Evolutionary conservation across 2,888 invertebrate genomes (phyloP).

Genomic region (Nomada fabriciana): DNA sequence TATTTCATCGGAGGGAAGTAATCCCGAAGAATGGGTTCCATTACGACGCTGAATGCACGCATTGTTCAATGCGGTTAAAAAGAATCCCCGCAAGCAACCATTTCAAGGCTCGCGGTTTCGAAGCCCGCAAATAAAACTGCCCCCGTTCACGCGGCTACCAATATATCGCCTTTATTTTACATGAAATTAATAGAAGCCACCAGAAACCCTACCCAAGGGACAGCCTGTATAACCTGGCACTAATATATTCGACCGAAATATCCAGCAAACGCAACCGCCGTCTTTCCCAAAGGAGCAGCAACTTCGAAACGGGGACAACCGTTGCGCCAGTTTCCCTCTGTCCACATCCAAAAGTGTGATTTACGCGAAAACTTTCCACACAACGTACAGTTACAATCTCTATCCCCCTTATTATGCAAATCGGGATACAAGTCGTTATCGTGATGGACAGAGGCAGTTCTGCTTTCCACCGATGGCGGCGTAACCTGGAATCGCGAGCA

Average conservation of each 20-base stretch:
- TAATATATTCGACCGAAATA: neutral
- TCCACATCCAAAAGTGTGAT: neutral
- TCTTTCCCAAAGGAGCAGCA: neutral
- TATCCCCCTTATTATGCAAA: neutral
- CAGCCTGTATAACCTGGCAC: neutral
- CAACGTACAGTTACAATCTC: neutral
- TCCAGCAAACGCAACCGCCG: no score
- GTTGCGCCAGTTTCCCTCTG: slow-evolving; percentile 3
- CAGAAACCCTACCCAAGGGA: neutral
- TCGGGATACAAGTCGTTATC: neutral
- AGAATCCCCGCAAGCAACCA: neutral
- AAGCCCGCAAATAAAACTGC: no score
- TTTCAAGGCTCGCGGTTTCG: no score
- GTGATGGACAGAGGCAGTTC: neutral
- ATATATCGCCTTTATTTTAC: no score
- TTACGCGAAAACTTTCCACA: neutral
- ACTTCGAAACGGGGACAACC: slow-evolving; percentile 8
- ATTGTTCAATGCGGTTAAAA: neutral
- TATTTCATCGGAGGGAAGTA: neutral
- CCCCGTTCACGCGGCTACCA: no score
- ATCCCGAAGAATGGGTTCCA: neutral
- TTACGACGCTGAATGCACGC: neutral
- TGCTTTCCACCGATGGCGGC: neutral
- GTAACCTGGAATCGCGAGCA: slow-evolving; percentile 40
- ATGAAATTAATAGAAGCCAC: neutral